phyloP scores from a whole-genome alignment of 2,888 invertebrate species.

The Ypsolopha scabrella region DNA sequence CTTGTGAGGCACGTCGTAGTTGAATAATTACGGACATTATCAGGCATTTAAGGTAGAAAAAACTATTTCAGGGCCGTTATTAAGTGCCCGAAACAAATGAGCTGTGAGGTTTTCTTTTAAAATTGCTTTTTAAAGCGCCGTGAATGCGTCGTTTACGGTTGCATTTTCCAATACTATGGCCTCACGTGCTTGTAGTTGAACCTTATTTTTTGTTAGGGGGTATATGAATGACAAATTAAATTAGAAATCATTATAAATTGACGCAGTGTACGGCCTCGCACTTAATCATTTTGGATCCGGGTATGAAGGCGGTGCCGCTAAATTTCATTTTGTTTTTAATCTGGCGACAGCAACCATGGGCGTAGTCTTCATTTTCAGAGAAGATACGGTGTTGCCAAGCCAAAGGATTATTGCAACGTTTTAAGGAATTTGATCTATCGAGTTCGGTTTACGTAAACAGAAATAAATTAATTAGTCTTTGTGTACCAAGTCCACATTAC shows the following conservation, averaged over 20 bases:
- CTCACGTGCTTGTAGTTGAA: too few relatives aligned
- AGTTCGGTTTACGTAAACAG: too few relatives aligned
- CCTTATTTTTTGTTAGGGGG: too few relatives aligned
- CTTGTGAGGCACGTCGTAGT: neutral
- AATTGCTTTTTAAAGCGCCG: too few relatives aligned
- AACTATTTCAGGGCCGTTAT: neutral
- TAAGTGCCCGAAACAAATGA: neutral
- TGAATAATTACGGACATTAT: neutral
- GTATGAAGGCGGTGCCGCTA: slow-evolving; percentile 25
- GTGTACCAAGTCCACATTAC: too few relatives aligned
- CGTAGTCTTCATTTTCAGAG: slow-evolving; percentile 12
- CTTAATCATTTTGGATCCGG: slow-evolving; percentile 22
- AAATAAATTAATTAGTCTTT: too few relatives aligned
- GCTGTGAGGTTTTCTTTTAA: neutral
- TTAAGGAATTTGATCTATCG: too few relatives aligned
- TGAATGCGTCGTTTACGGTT: neutral
- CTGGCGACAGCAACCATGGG: slow-evolving; percentile 33
- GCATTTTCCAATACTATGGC: neutral
- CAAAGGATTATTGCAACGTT: too few relatives aligned
- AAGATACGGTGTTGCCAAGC: too few relatives aligned
- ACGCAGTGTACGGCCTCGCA: slow-evolving; percentile 12
- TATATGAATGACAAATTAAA: too few relatives aligned
- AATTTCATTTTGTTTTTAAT: slow-evolving; percentile 64
- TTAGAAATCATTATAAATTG: too few relatives aligned
- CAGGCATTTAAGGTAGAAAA: neutral